phyloP scores from a whole-genome alignment of 2,888 invertebrate species.

The Tetranychus piercei region DNA sequence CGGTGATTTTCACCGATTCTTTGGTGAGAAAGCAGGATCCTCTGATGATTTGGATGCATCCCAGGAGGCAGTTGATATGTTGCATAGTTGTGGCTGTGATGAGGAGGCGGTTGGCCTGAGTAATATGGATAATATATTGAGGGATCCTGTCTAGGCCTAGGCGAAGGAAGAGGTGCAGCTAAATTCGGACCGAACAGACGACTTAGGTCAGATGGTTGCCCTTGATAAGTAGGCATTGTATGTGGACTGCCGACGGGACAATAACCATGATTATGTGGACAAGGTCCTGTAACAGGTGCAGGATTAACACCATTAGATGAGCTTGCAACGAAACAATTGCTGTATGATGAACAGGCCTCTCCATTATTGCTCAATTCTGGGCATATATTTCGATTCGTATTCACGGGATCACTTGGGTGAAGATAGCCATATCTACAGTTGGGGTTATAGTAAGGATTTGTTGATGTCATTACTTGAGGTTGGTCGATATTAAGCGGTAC shows the following conservation, averaged over 20 bases:
- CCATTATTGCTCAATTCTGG: conserved; percentile 12
- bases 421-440: neutral
- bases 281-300: conserved; percentile 19
- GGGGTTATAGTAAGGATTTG: neutral
- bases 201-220: neutral
- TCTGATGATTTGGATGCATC: conserved; percentile 53
- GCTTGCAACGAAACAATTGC: conserved; percentile 14
- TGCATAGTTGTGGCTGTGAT: conserved; percentile 9
- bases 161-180: conserved; percentile 13
- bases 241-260: conserved; percentile 12
- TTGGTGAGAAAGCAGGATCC: conserved; percentile 52
- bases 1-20: conserved; percentile 44
- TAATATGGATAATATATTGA: conserved; percentile 4
- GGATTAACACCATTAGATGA: conserved; percentile 29
- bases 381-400: neutral
- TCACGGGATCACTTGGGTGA: neutral
- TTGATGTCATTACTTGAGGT: neutral
- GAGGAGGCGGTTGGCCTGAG: conserved; percentile 1
- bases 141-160: neutral
- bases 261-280: conserved; percentile 18
- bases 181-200: neutral
- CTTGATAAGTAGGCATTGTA: neutral
- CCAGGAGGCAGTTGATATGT: conserved; percentile 31
- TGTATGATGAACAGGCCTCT: conserved; percentile 11
- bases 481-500: neutral